These are phyloP conservation scores for Rhagonycha fulva DNA, from an alignment of 2,888 invertebrate species.

Conservation along the genomic window DNA sequence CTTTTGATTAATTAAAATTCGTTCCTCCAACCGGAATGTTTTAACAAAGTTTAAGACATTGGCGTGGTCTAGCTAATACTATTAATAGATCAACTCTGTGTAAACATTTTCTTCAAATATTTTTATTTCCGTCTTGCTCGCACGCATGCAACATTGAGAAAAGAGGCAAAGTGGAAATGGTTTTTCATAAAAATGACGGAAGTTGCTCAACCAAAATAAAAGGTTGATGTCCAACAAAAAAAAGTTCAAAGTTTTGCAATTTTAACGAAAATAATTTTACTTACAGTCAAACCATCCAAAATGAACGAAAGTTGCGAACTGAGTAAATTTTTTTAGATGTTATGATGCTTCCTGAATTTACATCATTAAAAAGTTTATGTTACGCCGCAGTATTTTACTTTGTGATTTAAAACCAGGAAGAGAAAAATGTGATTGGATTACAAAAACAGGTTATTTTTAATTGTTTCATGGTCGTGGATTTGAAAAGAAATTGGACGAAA, in stretches of 20 bases:
- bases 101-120: slow-evolving; percentile 21
- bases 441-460: background rate
- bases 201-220: background rate
- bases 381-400: background rate
- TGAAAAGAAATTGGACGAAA: background rate
- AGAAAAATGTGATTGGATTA: background rate
- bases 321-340: background rate
- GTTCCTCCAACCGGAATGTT: slow-evolving; percentile 19
- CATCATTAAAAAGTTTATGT: background rate
- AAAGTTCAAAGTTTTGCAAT: background rate
- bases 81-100: slow-evolving; percentile 15
- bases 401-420: background rate
- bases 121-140: slow-evolving; percentile 3
- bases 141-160: background rate
- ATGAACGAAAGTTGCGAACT: background rate
- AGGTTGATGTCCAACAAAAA: background rate
- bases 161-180: background rate
- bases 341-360: background rate
- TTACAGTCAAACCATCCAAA: background rate
- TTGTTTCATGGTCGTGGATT: background rate
- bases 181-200: background rate
- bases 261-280: background rate
- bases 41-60: slow-evolving; percentile 7
- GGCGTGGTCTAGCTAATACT: slow-evolving; percentile 15
- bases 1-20: slow-evolving; percentile 15